Evolutionary conservation across 1,140 invertebrate genomes (phyloP).

Genomic region (Lepidurus apus): DNA sequence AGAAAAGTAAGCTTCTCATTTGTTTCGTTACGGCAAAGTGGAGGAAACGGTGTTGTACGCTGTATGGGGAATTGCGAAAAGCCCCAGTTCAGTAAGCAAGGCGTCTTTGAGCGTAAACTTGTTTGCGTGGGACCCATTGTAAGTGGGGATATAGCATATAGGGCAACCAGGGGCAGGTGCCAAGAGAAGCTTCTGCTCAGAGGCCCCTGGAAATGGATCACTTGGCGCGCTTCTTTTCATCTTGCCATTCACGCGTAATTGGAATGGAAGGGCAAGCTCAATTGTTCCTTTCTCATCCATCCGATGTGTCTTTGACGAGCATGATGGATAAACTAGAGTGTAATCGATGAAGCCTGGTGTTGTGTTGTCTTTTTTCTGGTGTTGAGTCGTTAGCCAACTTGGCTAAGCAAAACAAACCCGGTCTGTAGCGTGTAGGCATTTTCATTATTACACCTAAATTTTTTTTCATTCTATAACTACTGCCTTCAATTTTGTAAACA

Average conservation of each 20-base stretch:
- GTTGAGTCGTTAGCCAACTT: too few species aligned
- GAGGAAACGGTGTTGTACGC: too few species aligned
- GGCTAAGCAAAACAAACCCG: too few species aligned
- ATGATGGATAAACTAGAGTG: slow-evolving; percentile 3
- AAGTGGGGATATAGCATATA: neutral
- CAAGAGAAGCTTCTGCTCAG: neutral
- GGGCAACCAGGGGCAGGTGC: neutral
- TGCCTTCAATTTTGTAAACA: too few species aligned
- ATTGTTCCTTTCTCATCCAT: slow-evolving; percentile 15
- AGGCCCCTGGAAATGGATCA: neutral
- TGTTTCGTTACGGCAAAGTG: too few species aligned
- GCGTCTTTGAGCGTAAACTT: neutral
- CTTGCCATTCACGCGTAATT: neutral
- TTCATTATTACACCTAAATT: too few species aligned
- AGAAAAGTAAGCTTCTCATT: too few species aligned
- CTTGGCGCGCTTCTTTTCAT: neutral
- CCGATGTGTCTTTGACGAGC: neutral
- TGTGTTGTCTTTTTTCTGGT: too few species aligned
- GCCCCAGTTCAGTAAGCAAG: too few species aligned
- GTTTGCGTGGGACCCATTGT: neutral
- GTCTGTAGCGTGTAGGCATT: too few species aligned
- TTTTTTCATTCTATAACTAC: too few species aligned
- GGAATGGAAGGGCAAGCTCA: neutral
- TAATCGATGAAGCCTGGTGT: neutral
- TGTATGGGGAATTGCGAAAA: too few species aligned